Evolutionary conservation across 2,888 invertebrate genomes (phyloP), one percentile per base, ranked within the genome.

Genomic region (Synergus japonicus): DNA sequence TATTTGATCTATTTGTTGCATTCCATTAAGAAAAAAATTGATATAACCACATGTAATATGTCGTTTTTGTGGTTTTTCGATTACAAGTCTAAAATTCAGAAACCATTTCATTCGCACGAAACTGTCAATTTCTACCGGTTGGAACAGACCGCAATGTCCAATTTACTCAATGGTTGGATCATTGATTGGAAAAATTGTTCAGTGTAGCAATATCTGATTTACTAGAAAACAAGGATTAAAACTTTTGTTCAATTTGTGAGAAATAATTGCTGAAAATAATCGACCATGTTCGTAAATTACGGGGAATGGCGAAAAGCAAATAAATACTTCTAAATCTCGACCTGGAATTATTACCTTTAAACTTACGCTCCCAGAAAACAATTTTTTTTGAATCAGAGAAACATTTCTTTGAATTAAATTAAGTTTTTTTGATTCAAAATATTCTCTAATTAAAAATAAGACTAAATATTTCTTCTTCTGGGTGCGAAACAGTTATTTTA

Each of bases 21-120:
- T 37, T 49, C n/a, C 1, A 44, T 44, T 10, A 22, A 22, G 1
- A 2, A 7, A 15, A 15, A 49, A n/a, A 49, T 49, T 0, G 15
- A 1, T 8, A 49, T 49, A 54, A 8, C n/a, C 2, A n/a, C 8
- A 54, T n/a, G 0, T 9, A 58, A 58, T 18, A 18, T 18, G 8
- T 4, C 9, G 9, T 58, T 18, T 58, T 58, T 58, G 8, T 4
- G 3, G 9, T 58, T 18, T 18, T 58, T 10, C 41, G 18, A 46
- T 67, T 67, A 22, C 12, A 44, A 22, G 67, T 44, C 18, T 1
- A 44, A 44, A 66, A 67, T 46, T 46, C 44, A 67, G 22, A 67
- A 67, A 44, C 2, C 5, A 5, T 18, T 46, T 22, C 18, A 18
- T 44, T 44, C 43, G 18, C 44, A 67, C 12, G 12, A 22, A 18